Evolutionary conservation across 2,797 vertebrate species (phyloP).

Genomic region (Mastacembelus armatus): DNA sequence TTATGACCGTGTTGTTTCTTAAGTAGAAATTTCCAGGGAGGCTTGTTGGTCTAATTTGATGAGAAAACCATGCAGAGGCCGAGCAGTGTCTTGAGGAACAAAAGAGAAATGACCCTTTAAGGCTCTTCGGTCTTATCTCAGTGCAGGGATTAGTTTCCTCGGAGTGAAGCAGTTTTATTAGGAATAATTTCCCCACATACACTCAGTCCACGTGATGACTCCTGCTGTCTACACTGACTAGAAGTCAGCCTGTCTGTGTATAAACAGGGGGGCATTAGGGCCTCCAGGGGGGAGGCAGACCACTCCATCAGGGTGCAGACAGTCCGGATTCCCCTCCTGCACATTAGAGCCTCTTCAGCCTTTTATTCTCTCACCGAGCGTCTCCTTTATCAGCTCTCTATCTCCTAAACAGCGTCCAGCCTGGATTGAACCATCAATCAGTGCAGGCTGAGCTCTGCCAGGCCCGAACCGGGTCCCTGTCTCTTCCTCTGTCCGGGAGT

Average conservation of each 20-base stretch:
- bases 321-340: conserved; percentile 56
- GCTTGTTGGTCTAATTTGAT: conserved; percentile 27
- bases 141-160: conserved; percentile 40
- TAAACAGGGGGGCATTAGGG: conserved; percentile 72
- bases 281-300: conserved; percentile 47
- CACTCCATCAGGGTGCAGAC: conserved; percentile 70
- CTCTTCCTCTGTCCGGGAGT: not conserved
- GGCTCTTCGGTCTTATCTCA: conserved; percentile 46
- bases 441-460: conserved; percentile 27
- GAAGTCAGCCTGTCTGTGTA: conserved; percentile 50
- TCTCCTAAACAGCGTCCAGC: conserved; percentile 73
- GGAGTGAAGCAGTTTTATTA: conserved; percentile 51
- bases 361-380: conserved; percentile 24
- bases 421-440: conserved; percentile 68
- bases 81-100: not conserved
- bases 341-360: conserved; percentile 58
- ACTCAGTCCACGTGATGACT: conserved; percentile 36
- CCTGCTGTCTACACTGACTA: conserved; percentile 13
- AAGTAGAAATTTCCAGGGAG: conserved; percentile 54
- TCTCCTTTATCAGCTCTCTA: conserved; percentile 78
- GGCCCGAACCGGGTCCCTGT: not conserved
- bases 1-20: conserved; percentile 62
- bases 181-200: conserved; percentile 59
- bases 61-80: conserved; percentile 6
- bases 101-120: conserved; percentile 10